Conservation (phyloP, 2,797 vertebrate genomes). For the Enteromius anoplus region DNA sequence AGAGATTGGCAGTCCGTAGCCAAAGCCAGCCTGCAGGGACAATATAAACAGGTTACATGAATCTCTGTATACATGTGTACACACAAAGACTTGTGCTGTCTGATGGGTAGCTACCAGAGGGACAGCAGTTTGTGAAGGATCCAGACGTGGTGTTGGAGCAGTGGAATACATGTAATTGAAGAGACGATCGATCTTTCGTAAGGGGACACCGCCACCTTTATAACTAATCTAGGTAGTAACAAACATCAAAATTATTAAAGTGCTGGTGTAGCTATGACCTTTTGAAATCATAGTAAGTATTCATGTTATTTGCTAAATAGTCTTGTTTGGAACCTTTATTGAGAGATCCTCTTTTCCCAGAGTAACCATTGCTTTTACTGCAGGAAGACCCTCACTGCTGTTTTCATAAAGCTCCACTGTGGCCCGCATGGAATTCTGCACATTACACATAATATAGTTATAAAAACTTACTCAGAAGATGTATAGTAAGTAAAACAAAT, state of each 20-base stretch:
- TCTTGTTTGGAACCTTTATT: conserved; percentile 77
- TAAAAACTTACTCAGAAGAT: not conserved
- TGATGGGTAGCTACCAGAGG: conserved; percentile 79
- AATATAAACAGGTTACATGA: not conserved
- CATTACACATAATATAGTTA: conserved; percentile 31
- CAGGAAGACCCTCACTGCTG: conserved; percentile 76
- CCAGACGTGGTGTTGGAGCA: conserved; percentile 83
- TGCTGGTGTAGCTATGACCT: not conserved
- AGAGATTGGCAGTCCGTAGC: conserved; percentile 67
- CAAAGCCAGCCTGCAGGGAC: conserved; percentile 55
- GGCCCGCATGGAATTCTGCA: conserved; percentile 88
- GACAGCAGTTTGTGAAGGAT: conserved; percentile 79
- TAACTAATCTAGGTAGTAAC: conserved; percentile 81
- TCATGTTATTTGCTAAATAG: not conserved
- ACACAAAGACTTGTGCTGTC: not conserved
- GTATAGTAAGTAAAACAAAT: not conserved
- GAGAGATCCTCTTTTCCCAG: conserved; percentile 89
- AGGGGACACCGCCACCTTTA: conserved; percentile 84
- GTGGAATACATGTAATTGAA: conserved; percentile 93
- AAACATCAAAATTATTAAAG: conserved; percentile 1
- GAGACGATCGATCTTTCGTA: conserved; percentile 87
- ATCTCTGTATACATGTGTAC: not conserved
- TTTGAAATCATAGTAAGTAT: no score
- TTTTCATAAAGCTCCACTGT: conserved; percentile 83
- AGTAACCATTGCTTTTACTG: conserved; percentile 84